Evolutionary conservation across 2,113 vertebrate species (phyloP).

Genomic region (Tricholaema leucomelas): DNA sequence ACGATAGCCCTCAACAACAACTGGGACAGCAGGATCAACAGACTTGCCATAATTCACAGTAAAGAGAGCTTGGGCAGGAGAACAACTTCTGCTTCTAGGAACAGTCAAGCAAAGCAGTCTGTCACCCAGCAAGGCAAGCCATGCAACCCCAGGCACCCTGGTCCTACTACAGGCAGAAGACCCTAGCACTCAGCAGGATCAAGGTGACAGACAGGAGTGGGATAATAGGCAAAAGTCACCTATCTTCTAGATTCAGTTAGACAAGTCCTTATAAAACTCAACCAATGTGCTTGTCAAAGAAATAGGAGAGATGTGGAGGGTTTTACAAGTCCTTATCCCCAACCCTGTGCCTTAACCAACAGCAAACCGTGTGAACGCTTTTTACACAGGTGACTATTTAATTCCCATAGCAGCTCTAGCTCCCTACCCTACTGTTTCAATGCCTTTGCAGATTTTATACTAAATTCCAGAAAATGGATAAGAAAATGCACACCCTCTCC

Average conservation of each 20-base stretch:
- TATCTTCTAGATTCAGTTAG: background rate
- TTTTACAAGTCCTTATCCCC: background rate
- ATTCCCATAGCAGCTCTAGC: background rate
- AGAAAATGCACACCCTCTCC: background rate
- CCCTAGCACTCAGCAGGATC: rapidly evolving
- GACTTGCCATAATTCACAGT: background rate
- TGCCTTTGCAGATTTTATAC: background rate
- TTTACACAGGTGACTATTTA: background rate
- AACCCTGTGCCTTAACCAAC: background rate
- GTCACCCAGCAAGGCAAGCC: rapidly evolving
- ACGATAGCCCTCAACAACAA: background rate
- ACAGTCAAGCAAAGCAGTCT: rapidly evolving
- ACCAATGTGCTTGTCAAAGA: background rate
- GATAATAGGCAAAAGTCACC: background rate
- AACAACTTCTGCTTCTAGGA: background rate
- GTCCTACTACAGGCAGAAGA: background rate
- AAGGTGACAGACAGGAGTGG: background rate
- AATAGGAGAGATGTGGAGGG: background rate
- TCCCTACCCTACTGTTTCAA: background rate
- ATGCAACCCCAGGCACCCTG: background rate
- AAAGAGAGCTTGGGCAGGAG: background rate
- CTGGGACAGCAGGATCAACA: background rate
- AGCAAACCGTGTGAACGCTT: background rate
- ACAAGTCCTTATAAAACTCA: background rate
- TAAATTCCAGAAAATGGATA: background rate